Evolutionary conservation across 2,888 invertebrate genomes (phyloP).

Genomic region (Drosophila meridionalis): DNA sequence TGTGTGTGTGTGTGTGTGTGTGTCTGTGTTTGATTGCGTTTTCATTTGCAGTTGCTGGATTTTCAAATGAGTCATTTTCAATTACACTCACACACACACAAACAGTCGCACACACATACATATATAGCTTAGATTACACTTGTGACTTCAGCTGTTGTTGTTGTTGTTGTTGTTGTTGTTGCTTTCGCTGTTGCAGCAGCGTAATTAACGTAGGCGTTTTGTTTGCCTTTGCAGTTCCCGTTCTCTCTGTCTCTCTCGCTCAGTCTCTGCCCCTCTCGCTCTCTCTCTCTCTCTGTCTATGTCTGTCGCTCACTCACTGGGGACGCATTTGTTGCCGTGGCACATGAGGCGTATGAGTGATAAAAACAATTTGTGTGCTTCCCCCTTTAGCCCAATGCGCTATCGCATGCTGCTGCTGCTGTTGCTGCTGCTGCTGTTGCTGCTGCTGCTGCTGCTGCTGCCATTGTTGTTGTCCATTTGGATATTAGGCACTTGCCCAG

Average conservation of each 20-base stretch:
- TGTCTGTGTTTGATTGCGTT: slow-evolving; percentile 16
- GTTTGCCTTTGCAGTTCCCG: slow-evolving; percentile 30
- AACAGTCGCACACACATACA: neutral
- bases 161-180: slow-evolving; percentile 47
- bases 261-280: neutral
- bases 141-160: slow-evolving; percentile 49
- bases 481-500: slow-evolving; percentile 25
- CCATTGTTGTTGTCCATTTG: slow-evolving; percentile 20
- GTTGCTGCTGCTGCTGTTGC: neutral
- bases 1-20: slow-evolving; percentile 2
- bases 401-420: neutral
- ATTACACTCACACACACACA: slow-evolving; percentile 29
- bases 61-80: slow-evolving; percentile 68
- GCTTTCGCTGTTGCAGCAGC: slow-evolving; percentile 21
- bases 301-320: slow-evolving; percentile 31
- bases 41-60: slow-evolving; percentile 39
- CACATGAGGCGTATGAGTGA: slow-evolving; percentile 70
- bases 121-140: slow-evolving; percentile 43
- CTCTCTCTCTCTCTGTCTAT: neutral
- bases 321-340: slow-evolving; percentile 59
- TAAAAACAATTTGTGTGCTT: slow-evolving; percentile 58
- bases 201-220: slow-evolving; percentile 59
- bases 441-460: neutral
- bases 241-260: neutral
- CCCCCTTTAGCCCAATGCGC: slow-evolving; percentile 26